phyloP scores from a whole-genome alignment of 1,140 invertebrate genomes.

The Hypothenemus hampei region DNA sequence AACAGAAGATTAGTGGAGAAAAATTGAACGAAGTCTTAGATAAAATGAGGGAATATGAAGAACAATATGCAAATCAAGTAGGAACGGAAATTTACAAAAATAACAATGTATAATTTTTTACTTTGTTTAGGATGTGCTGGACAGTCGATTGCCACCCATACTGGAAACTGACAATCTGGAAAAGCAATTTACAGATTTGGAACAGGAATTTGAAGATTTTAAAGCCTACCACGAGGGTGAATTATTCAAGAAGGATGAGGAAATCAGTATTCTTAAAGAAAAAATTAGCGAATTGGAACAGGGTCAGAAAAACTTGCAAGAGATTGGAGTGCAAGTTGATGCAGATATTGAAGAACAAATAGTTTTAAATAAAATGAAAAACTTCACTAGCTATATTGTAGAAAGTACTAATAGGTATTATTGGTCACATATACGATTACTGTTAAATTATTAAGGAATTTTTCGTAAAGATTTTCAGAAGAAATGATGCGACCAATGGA shows the following conservation, averaged over 20 bases:
- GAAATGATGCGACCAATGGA: conserved; percentile 22
- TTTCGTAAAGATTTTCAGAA: conserved; percentile 19
- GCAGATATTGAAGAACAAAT: conserved; percentile 27
- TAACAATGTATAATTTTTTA: not conserved
- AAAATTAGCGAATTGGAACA: conserved; percentile 45
- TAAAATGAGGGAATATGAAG: conserved; percentile 76
- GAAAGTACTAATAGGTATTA: conserved; percentile 23
- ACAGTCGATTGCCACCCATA: conserved; percentile 61
- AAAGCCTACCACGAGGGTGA: conserved; percentile 48
- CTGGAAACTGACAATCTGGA: conserved; percentile 70
- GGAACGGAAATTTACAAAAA: not conserved
- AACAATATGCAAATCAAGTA: conserved; percentile 57
- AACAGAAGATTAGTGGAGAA: conserved; percentile 71
- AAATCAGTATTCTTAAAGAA: conserved; percentile 53
- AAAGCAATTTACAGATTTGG: conserved; percentile 65
- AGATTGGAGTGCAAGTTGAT: conserved; percentile 32
- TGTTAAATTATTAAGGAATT: not conserved
- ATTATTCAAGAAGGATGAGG: conserved; percentile 48
- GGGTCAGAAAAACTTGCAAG: conserved; percentile 25
- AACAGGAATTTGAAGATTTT: conserved; percentile 62
- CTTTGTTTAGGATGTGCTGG: conserved; percentile 37
- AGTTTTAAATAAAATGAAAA: conserved; percentile 32
- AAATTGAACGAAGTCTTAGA: conserved; percentile 66
- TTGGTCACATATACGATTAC: not conserved
- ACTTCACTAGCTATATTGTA: conserved; percentile 32